Conservation (phyloP, 64 coral and sea anemone species). For the Stylophora pistillata region DNA sequence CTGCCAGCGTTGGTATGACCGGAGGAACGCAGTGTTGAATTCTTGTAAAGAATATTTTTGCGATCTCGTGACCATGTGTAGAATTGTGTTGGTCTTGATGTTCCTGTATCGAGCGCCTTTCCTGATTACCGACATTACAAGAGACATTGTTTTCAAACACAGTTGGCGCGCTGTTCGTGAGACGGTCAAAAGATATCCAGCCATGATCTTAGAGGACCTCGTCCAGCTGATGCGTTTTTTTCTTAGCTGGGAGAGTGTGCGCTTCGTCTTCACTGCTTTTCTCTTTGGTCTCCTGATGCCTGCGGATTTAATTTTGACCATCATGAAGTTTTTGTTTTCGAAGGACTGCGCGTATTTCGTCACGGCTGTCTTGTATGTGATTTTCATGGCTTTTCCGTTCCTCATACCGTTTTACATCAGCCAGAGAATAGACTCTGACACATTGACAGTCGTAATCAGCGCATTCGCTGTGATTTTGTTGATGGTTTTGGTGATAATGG, state of each 20-base stretch:
- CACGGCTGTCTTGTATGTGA: slow-evolving; percentile 64
- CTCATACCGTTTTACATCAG: slow-evolving; percentile 73
- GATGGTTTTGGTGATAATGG: slow-evolving; percentile 60
- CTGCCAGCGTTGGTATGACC: slow-evolving; percentile 87
- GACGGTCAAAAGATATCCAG: slow-evolving; percentile 83
- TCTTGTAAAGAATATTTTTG: slow-evolving; percentile 76
- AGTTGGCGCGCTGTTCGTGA: slow-evolving; percentile 95
- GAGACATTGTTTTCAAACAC: slow-evolving; percentile 75
- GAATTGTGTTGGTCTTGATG: slow-evolving; percentile 76
- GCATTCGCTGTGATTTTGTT: slow-evolving; percentile 62
- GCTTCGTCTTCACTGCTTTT: slow-evolving; percentile 79
- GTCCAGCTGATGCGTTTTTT: slow-evolving; percentile 47
- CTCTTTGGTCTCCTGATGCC: slow-evolving; percentile 96
- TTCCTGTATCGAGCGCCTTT: slow-evolving; percentile 90
- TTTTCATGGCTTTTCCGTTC: slow-evolving; percentile 88
- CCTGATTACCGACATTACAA: slow-evolving; percentile 82
- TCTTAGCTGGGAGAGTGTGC: slow-evolving; percentile 81
- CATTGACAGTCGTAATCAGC: slow-evolving; percentile 71
- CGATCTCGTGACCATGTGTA: slow-evolving; percentile 76
- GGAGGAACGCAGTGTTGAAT: slow-evolving; percentile 70
- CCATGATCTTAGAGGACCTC: slow-evolving; percentile 68
- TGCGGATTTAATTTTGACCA: slow-evolving; percentile 84
- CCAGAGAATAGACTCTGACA: slow-evolving; percentile 7
- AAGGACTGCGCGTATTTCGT: slow-evolving; percentile 55
- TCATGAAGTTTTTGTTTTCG: slow-evolving; percentile 65